Base-by-base conservation (phyloP, 2,797 vertebrate species). In the Lepidocolaptes lacrymiger region DNA sequence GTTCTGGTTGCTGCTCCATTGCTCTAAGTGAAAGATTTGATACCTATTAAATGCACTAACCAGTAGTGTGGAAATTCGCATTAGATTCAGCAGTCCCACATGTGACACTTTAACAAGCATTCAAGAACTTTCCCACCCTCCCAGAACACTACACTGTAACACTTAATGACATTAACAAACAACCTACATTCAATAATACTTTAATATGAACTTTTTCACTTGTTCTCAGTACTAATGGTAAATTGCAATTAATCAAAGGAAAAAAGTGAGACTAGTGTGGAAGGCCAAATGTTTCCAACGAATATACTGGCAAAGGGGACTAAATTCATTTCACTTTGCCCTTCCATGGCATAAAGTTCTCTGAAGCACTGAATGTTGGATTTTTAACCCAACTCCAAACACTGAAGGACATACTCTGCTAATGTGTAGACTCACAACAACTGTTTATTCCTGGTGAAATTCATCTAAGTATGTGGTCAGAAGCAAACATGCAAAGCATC, bases 371-470 rank as follows among this genome's bases (percentile, higher is more conserved):
- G 36, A 91, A n/a, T 10, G 19, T 8, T 24, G 82, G 39, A 58
- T 83, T 88, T 95, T 74, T 67, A 93, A 77, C 17, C 4, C 78
- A 77, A 12, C 27, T 80, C 37, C 56, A 19, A 64, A 61, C 30
- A 91, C 54, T 2, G 19, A 85, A 24, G 30, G 61, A 92, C 56
- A 43, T 63, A 63, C 41, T 83, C 95, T 63, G 63, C 78, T 85
- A 21, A 77, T 5, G 24, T 17, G 71, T 2, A 59, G 71, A 81
- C 49, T 54, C 41, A 78, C 52, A 74, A 36, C 34, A 73, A 56
- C 48, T 55, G 16, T 77, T 95, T 88, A 95, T 92, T 95, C 72
- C 85, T 27, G 32, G 44, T 49, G 52, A 85, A 85, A 88, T 71
- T 80, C 87, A 89, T 41, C 75, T 63, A 39, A 77, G 56, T 21